Evolutionary conservation across 2,113 vertebrate genomes (phyloP), one percentile per base, ranked within the genome.

Genomic region (Pedionomus torquatus): DNA sequence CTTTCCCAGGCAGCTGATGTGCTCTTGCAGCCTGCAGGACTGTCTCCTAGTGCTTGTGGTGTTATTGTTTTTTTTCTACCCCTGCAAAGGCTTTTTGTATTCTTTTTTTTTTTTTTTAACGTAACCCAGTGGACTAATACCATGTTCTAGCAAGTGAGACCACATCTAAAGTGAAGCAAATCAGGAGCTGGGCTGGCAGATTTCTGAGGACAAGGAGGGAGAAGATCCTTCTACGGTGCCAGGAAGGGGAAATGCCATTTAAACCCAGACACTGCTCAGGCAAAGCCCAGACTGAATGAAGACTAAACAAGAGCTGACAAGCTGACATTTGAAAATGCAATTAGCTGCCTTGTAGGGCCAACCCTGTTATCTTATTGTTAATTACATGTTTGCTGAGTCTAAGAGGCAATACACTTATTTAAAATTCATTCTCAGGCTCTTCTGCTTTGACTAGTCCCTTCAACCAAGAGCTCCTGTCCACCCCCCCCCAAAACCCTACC

Each of bases 301-400:
- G 89, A 74, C 79, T 58, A 81, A 93, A 93, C 68, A 35, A n/a
- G 92, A 95, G 63, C 93, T 81, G 95, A 94, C 93, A 96, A 89
- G 79, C 64, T 96, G 95, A 90, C 91, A 95, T 96, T 92, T 94
- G 78, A 63, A 90, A 88, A 90, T 58, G 68, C 93, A 85, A 92
- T 96, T 95, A 96, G 58, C 65, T 83, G 79, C 79, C 82, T 92
- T 57, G 49, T 76, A 74, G 88, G 94, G 55, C 77, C 71, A 78
- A 78, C 80, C 46, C 46, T 81, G n/a, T 48, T 85, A 87, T 76
- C 92, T 95, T 87, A 90, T 48, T 93, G 92, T 94, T 96, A 97
- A 96, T 96, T 92, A 77, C 41, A 92, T 41, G 44, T 87, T 94
- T 86, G 55, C 84, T 63, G 51, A 25, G 70, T 41, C 76, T 83